phyloP scores from a whole-genome alignment of 1,140 invertebrate species.

The Bombus pascuorum region DNA sequence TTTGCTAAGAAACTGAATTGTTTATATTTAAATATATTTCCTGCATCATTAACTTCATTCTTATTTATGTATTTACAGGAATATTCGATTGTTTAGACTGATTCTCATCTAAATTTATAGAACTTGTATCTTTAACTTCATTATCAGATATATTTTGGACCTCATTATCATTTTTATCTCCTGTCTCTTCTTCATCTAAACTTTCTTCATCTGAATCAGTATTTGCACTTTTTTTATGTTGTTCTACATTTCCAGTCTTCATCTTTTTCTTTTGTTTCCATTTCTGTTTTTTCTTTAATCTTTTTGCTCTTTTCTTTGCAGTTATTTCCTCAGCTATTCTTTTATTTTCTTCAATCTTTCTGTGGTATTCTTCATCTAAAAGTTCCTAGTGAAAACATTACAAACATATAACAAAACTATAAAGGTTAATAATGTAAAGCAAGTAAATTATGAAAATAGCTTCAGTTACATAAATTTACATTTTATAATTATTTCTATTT shows the following conservation, averaged over 20 bases:
- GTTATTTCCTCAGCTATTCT: constrained; percentile 89
- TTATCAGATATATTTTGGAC: constrained; percentile 9
- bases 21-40: neutral
- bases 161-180: constrained; percentile 62
- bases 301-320: constrained; percentile 92
- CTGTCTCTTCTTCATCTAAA: constrained; percentile 27
- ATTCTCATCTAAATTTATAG: constrained; percentile 16
- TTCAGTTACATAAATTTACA: neutral
- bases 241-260: constrained; percentile 69
- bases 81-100: neutral
- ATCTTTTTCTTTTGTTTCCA: constrained; percentile 83
- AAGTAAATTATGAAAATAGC: neutral
- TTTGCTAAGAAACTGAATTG: neutral
- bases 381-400: constrained; percentile 85
- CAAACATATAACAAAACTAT: neutral
- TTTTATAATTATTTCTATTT: constrained; percentile 12
- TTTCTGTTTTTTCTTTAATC: constrained; percentile 89
- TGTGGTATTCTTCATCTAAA: constrained; percentile 91
- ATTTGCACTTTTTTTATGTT: constrained; percentile 65
- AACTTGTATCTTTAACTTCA: neutral
- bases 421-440: neutral
- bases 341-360: constrained; percentile 92
- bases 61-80: neutral
- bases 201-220: constrained; percentile 43
- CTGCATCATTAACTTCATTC: constrained; percentile 7